Conservation (phyloP, 2,113 vertebrate genomes). For the Caranx ignobilis region DNA sequence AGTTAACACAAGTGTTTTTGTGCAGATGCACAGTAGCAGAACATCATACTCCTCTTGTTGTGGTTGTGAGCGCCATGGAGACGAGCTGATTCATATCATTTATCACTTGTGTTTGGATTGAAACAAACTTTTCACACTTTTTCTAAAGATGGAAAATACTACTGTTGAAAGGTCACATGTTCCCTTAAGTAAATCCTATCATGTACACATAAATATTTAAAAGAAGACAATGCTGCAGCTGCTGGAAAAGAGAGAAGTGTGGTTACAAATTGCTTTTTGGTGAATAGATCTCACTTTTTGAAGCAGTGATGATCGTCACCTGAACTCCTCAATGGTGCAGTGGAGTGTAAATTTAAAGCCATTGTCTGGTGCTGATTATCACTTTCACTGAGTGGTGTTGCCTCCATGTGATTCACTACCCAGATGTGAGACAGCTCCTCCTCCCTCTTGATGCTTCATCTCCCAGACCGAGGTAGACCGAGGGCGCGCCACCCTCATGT, state of each 20-base stretch:
- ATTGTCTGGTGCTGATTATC: conserved; percentile 64
- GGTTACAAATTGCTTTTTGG: conserved; percentile 2
- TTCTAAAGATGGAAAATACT: neutral
- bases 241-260: neutral
- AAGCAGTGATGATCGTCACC: neutral
- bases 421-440: conserved; percentile 64
- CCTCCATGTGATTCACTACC: conserved; percentile 36
- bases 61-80: neutral
- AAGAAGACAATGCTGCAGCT: neutral
- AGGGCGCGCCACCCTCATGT: conserved; percentile 50
- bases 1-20: neutral
- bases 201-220: neutral
- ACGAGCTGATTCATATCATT: neutral
- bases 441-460: conserved; percentile 8
- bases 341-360: conserved; percentile 34
- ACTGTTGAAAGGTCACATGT: neutral
- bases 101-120: conserved; percentile 1
- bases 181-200: neutral
- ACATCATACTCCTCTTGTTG: neutral
- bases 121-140: neutral
- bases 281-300: conserved; percentile 26
- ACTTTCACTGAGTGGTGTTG: conserved; percentile 42
- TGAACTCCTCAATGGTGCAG: neutral
- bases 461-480: conserved; percentile 22
- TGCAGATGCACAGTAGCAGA: neutral